phyloP scores from a whole-genome alignment of 2,888 invertebrate genomes.

The Acrobasis suavella region DNA sequence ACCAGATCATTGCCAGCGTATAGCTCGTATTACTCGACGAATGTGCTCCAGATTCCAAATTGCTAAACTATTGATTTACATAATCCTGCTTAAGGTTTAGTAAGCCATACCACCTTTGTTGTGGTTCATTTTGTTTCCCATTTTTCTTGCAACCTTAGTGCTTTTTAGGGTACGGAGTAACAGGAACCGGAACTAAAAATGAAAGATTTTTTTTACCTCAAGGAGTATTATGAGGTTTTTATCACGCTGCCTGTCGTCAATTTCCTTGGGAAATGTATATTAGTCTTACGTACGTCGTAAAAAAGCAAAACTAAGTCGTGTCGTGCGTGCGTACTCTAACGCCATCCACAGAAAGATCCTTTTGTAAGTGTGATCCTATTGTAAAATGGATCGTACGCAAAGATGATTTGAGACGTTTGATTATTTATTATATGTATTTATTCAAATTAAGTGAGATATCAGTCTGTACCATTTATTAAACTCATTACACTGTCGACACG shows the following conservation, averaged over 20 bases:
- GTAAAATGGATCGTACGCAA: too few relatives aligned
- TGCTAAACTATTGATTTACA: constrained; percentile 45
- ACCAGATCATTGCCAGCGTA: constrained; percentile 34
- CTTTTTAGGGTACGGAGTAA: not conserved
- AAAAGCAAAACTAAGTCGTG: too few relatives aligned
- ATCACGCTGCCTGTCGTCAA: too few relatives aligned
- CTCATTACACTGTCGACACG: constrained; percentile 3
- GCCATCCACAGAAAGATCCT: too few relatives aligned
- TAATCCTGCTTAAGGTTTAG: constrained; percentile 29
- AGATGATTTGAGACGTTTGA: too few relatives aligned
- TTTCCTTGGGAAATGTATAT: too few relatives aligned
- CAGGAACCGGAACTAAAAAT: not conserved
- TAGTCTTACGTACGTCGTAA: too few relatives aligned
- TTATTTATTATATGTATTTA: too few relatives aligned
- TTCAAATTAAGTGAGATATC: not conserved
- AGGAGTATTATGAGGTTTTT: too few relatives aligned
- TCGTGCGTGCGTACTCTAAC: too few relatives aligned
- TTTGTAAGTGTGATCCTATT: too few relatives aligned
- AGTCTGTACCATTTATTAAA: not conserved
- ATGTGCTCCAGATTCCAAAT: constrained; percentile 45
- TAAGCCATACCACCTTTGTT: constrained; percentile 28
- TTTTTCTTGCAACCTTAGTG: not conserved
- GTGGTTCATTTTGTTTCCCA: constrained; percentile 12
- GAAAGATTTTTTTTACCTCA: too few relatives aligned
- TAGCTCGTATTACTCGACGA: constrained; percentile 29